phyloP scores from a whole-genome alignment of 2,888 invertebrate species.

The Agrochola lota region DNA sequence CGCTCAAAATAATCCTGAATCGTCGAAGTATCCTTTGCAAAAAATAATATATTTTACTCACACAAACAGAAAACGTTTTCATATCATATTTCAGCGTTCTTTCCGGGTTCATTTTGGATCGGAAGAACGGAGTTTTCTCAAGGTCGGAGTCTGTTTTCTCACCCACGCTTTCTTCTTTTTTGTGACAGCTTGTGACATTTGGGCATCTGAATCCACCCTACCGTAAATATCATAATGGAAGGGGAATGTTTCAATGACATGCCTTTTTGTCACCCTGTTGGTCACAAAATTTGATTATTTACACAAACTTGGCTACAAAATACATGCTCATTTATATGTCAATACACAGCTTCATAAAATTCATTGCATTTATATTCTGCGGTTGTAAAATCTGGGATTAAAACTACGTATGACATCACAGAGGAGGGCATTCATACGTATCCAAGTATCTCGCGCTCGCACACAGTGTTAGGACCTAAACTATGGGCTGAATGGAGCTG shows the following conservation, averaged over 20 bases:
- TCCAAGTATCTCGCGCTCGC: constrained; percentile 13
- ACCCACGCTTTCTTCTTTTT: constrained; percentile 18
- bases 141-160: constrained; percentile 22
- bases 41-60: constrained; percentile 33
- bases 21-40: constrained; percentile 13
- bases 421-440: neutral
- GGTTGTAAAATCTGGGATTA: constrained; percentile 22
- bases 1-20: constrained; percentile 2
- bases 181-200: constrained; percentile 46
- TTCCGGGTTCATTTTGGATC: constrained; percentile 21
- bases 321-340: neutral
- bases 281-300: neutral
- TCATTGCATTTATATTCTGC: neutral
- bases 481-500: constrained; percentile 36
- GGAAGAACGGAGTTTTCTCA: constrained; percentile 18
- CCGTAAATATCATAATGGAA: constrained; percentile 32
- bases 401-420: constrained; percentile 6
- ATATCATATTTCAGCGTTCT: constrained; percentile 35
- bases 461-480: constrained; percentile 18
- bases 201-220: constrained; percentile 20
- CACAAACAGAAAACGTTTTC: constrained; percentile 6
- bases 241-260: neutral
- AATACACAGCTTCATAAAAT: neutral
- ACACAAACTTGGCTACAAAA: neutral
- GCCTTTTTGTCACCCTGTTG: neutral